Base-by-base conservation (phyloP, 2,888 invertebrate species). In the Octodonta nipae region DNA sequence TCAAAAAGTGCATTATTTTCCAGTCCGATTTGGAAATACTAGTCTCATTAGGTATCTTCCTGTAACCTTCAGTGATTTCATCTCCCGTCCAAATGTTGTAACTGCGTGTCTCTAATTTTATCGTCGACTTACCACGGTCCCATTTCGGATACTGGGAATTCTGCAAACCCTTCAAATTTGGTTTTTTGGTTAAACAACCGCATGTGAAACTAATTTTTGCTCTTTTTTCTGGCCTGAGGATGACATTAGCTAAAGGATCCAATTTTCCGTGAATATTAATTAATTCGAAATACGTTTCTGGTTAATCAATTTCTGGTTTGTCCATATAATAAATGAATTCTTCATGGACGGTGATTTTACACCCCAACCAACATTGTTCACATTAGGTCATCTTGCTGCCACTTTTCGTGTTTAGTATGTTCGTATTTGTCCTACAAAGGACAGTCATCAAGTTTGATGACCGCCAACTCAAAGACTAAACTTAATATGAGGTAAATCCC, bases 31-130 rank as follows among this genome's bases (percentile, higher is more conserved):
- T n/a, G n/a, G n/a, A n/a, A n/a, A n/a, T n/a, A n/a, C n/a, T n/a
- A n/a, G n/a, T n/a, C n/a, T 32, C 32, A 32, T 27, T 7, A 15
- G 11, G 25, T 6, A 17, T 15, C 32, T 27, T 13, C 31, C 86
- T 86, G 38, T 76, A 78, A 58, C 88, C 86, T 39, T 89, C 79
- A 43, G 88, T 82, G 50, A 91, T 88, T 61, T 88, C 87, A 61
- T 89, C 89, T 7, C 88, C 89, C 36, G 83, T 79, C 43, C 79
- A 69, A 39, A 91, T 83, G 62, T 88, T 88, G 64, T 89, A 89
- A 37, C 87, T 85, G 61, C n/a, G 54, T 64, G 49, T 78, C 78
- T 41, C 73, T 65, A 28, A 76, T 63, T 47, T 78, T 83, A 60
- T 86, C 82, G 57, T 92, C 91, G 6, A 85, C 75, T 58, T 91